These are phyloP conservation scores for Serrognathus titanus DNA, from an alignment of 2,888 invertebrate species.

Conservation along the genomic window DNA sequence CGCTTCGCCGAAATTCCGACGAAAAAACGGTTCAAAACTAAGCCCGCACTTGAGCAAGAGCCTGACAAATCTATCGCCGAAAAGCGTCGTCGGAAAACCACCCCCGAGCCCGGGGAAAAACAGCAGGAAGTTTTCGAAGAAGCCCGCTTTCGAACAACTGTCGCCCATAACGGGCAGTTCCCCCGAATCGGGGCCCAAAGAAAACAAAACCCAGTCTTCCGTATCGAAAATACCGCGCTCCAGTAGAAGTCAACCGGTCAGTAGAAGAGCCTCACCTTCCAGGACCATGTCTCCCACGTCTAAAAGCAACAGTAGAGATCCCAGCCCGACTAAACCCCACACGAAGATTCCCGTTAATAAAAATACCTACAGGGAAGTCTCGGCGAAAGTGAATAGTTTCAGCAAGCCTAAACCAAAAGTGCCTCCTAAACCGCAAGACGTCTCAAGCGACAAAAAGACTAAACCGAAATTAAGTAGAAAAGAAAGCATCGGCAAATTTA, in stretches of 20 bases:
- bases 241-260: constrained; percentile 28
- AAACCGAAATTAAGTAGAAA: constrained; percentile 25
- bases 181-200: constrained; percentile 34
- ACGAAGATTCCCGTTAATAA: constrained; percentile 35
- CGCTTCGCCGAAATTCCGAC: constrained; percentile 23
- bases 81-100: constrained; percentile 28
- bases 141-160: constrained; percentile 39
- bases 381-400: constrained; percentile 46
- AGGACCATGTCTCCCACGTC: constrained; percentile 22
- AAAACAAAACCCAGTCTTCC: constrained; percentile 39
- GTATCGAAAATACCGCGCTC: constrained; percentile 38
- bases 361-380: constrained; percentile 41
- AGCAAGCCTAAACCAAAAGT: constrained; percentile 41
- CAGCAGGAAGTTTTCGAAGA: constrained; percentile 19
- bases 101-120: constrained; percentile 31
- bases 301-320: constrained; percentile 34
- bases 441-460: constrained; percentile 27
- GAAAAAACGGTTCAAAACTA: constrained; percentile 28
- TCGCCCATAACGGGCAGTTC: constrained; percentile 47
- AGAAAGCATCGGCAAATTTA: constrained; percentile 30
- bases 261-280: constrained; percentile 29
- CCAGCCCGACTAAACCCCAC: constrained; percentile 36
- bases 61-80: constrained; percentile 37
- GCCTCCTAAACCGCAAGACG: constrained; percentile 43
- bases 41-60: constrained; percentile 41